Conservation (phyloP, 2,888 invertebrate species). For the Gonocerus acuteangulatus region DNA sequence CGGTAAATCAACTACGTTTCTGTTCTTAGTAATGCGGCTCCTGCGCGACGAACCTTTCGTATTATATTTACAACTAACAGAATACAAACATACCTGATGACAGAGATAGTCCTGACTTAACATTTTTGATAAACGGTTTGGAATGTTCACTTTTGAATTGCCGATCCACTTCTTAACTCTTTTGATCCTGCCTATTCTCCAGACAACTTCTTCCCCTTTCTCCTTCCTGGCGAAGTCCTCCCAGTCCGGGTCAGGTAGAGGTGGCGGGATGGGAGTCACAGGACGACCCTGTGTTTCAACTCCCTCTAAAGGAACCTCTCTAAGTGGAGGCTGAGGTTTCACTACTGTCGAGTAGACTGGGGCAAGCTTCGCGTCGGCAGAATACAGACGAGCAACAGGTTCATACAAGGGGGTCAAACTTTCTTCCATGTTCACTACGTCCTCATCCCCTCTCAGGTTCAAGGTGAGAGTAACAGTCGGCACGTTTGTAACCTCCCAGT, state of each 20-base stretch:
- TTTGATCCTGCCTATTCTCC: slow-evolving; percentile 15
- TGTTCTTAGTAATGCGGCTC: too few species aligned
- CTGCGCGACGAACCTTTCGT: too few species aligned
- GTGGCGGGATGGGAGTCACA: slow-evolving; percentile 6
- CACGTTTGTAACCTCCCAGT: slow-evolving; percentile 8
- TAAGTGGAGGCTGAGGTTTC: slow-evolving; percentile 3
- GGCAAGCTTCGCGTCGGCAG: slow-evolving; percentile 19
- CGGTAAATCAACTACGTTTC: too few species aligned
- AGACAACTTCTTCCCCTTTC: background rate
- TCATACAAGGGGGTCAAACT: slow-evolving; percentile 26
- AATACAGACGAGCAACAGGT: slow-evolving; percentile 6
- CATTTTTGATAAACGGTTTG: slow-evolving; percentile 19
- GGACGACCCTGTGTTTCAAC: background rate
- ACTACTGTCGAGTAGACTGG: slow-evolving; percentile 30
- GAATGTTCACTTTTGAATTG: slow-evolving; percentile 7
- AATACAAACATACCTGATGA: slow-evolving; percentile 16
- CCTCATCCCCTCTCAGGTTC: background rate
- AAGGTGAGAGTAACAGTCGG: slow-evolving; percentile 15
- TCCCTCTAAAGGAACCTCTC: too few species aligned
- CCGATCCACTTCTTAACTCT: slow-evolving; percentile 19
- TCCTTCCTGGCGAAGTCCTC: background rate
- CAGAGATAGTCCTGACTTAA: slow-evolving; percentile 24
- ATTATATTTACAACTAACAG: too few species aligned
- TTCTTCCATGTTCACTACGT: slow-evolving; percentile 16
- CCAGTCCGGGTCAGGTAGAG: slow-evolving; percentile 18